Conservation (phyloP, 2,797 vertebrate genomes). For the Zenarchopterus dispar region DNA sequence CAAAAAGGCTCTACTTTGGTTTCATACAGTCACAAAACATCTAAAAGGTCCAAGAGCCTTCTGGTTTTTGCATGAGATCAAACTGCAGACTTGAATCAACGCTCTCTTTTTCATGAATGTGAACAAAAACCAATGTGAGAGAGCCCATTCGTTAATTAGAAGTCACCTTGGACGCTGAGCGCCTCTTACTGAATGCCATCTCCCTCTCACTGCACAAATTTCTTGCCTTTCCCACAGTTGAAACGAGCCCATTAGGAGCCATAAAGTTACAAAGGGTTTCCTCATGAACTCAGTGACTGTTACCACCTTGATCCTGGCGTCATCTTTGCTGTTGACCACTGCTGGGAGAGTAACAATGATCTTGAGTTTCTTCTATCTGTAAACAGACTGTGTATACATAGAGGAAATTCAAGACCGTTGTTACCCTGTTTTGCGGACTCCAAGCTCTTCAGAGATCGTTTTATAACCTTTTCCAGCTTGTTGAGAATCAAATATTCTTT, state of each 20-base stretch:
- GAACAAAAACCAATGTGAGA: too few relatives aligned
- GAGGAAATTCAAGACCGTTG: neutral
- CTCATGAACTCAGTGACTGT: neutral
- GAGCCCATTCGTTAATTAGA: too few relatives aligned
- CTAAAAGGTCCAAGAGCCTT: too few relatives aligned
- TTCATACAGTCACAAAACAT: too few relatives aligned
- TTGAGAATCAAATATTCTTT: neutral
- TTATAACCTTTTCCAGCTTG: slow-evolving; percentile 5
- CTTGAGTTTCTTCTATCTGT: slow-evolving; percentile 14
- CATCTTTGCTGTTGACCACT: neutral
- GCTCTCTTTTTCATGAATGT: too few relatives aligned
- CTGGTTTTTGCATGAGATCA: too few relatives aligned
- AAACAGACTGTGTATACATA: slow-evolving; percentile 3
- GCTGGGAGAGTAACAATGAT: slow-evolving; percentile 8
- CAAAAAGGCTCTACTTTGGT: too few relatives aligned
- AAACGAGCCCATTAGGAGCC: neutral
- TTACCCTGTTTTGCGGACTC: neutral
- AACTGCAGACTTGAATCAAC: too few relatives aligned
- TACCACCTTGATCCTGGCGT: neutral
- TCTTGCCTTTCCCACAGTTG: too few relatives aligned
- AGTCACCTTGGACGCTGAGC: too few relatives aligned
- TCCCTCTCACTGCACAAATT: too few relatives aligned
- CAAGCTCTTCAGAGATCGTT: slow-evolving; percentile 3
- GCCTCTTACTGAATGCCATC: too few relatives aligned
- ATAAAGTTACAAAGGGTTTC: slow-evolving; percentile 4